Conservation (phyloP, 2,797 vertebrate genomes). For the Spondyliosoma cantharus region DNA sequence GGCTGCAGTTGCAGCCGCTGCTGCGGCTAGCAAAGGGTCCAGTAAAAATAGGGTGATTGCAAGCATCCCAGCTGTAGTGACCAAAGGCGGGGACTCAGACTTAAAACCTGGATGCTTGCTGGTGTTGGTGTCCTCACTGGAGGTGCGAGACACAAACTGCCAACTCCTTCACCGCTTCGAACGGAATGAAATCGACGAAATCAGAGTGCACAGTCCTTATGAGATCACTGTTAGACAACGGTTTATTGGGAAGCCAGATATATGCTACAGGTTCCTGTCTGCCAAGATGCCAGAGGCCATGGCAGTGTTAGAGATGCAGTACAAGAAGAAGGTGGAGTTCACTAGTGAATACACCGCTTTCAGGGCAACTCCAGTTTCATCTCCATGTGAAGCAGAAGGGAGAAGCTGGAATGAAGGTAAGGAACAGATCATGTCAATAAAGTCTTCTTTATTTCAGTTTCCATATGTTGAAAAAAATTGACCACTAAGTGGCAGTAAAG, state of each 20-base stretch:
- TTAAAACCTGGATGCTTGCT: constrained; percentile 87
- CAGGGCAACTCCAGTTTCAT: constrained; percentile 72
- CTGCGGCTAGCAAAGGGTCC: constrained; percentile 50
- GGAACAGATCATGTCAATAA: not conserved
- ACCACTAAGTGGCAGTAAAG: constrained; percentile 82
- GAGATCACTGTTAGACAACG: constrained; percentile 91
- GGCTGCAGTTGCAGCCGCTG: constrained; percentile 61
- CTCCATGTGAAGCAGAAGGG: constrained; percentile 75
- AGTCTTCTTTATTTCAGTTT: not conserved
- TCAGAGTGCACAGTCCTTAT: constrained; percentile 89
- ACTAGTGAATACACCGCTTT: constrained; percentile 83
- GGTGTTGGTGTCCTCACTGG: constrained; percentile 87
- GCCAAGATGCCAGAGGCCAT: constrained; percentile 90
- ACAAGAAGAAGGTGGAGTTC: constrained; percentile 90
- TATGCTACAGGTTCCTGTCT: constrained; percentile 87
- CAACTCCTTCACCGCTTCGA: constrained; percentile 88
- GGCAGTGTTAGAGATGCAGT: constrained; percentile 89
- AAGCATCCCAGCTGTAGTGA: constrained; percentile 89
- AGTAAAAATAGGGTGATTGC: constrained; percentile 83
- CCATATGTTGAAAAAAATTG: constrained; percentile 28
- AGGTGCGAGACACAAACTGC: constrained; percentile 84
- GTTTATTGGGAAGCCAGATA: constrained; percentile 92
- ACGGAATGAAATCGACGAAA: constrained; percentile 89
- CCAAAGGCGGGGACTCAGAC: constrained; percentile 81
- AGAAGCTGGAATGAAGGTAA: constrained; percentile 86